These are phyloP conservation scores for Leptinotarsa undecemlineata DNA, from an alignment of 1,140 invertebrate genomes.

Conservation along the genomic window DNA sequence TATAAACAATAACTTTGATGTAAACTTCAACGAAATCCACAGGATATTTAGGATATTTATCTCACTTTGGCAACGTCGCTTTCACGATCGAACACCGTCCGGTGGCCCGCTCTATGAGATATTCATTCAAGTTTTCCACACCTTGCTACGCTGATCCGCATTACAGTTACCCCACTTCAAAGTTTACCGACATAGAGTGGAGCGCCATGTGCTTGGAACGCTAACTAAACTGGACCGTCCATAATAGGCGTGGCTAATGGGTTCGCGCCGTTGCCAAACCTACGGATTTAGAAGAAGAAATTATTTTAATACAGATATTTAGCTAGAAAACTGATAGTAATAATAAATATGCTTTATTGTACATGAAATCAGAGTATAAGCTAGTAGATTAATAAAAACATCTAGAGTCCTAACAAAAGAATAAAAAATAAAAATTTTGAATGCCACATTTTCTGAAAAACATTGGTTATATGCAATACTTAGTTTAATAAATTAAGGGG, in stretches of 20 bases:
- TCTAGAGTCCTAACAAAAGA: too few relatives aligned
- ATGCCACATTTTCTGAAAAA: too few relatives aligned
- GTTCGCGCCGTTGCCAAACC: conserved; percentile 5
- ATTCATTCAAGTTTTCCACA: not conserved
- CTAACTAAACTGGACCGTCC: conserved; percentile 8
- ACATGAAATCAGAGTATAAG: too few relatives aligned
- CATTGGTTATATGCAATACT: too few relatives aligned
- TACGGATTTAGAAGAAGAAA: not conserved
- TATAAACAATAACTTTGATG: too few relatives aligned
- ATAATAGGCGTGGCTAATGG: conserved; percentile 17
- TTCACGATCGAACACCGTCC: not conserved
- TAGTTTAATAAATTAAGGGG: too few relatives aligned
- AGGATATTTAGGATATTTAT: not conserved
- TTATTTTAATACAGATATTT: not conserved
- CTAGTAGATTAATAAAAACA: too few relatives aligned
- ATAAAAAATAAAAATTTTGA: too few relatives aligned
- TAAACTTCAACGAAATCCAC: not conserved
- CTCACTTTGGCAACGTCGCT: not conserved
- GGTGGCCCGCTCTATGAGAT: not conserved
- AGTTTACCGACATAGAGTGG: not conserved
- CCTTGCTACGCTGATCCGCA: not conserved
- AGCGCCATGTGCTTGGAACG: conserved; percentile 1
- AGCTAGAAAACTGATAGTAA: too few relatives aligned
- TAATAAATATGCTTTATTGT: too few relatives aligned
- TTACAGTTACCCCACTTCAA: conserved; percentile 3